These are phyloP conservation scores for Pangasius macronema DNA, from an alignment of 2,797 vertebrate genomes.

Conservation along the genomic window DNA sequence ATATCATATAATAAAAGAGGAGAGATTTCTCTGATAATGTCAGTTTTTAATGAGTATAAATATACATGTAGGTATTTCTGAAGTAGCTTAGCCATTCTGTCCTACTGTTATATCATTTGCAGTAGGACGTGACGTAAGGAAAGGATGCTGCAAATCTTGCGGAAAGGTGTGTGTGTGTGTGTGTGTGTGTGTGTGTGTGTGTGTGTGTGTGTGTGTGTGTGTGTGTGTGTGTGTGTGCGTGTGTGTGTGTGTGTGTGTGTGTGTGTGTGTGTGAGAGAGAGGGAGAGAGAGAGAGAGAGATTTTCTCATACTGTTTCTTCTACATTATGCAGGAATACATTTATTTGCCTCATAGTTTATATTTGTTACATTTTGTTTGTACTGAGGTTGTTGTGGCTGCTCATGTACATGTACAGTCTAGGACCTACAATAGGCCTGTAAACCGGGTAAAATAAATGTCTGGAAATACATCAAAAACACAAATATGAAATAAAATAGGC, in stretches of 20 bases:
- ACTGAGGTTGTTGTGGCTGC: neutral
- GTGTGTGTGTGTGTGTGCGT: neutral
- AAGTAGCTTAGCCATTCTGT: neutral
- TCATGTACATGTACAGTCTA: neutral
- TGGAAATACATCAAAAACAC: neutral
- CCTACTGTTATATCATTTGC: constrained; percentile 22
- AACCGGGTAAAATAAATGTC: neutral
- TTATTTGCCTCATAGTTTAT: neutral
- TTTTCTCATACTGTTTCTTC: neutral
- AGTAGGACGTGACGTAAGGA: constrained; percentile 66
- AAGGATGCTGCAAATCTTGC: neutral
- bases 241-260: constrained; percentile 3
- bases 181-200: neutral
- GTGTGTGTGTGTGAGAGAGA: neutral
- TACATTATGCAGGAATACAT: neutral
- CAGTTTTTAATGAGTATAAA: neutral
- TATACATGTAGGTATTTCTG: neutral
- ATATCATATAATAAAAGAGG: neutral
- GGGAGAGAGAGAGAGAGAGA: neutral
- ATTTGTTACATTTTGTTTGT: neutral
- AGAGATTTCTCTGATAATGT: neutral
- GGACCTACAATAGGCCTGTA: neutral
- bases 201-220: neutral
- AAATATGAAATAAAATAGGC: neutral
- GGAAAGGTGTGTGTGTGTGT: constrained; percentile 8